phyloP scores from a whole-genome alignment of 2,113 vertebrate species.

The Alligator mississippiensis region DNA sequence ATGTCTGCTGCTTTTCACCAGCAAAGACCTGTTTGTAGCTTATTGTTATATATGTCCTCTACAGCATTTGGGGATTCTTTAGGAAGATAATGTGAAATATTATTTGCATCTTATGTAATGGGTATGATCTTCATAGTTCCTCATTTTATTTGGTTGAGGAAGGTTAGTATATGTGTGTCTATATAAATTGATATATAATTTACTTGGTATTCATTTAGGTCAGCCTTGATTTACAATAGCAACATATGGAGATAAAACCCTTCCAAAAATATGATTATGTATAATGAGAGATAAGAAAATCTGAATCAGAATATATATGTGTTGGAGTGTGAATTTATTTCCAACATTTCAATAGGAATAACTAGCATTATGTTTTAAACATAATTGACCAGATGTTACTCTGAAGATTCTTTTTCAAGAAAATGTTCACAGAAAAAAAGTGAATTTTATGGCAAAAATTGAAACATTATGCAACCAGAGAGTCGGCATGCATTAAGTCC shows the following conservation, averaged over 20 bases:
- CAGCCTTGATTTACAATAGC: background rate
- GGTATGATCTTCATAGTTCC: background rate
- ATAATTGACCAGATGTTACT: background rate
- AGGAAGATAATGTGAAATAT: background rate
- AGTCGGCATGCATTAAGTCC: background rate
- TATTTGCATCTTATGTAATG: fast-evolving
- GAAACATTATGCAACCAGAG: fast-evolving
- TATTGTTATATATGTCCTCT: background rate
- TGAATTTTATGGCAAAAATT: fast-evolving
- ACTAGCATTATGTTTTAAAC: background rate
- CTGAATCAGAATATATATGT: background rate
- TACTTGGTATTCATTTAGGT: background rate
- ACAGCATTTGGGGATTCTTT: background rate
- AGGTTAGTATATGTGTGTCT: background rate
- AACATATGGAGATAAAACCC: background rate
- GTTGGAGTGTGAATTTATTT: no score
- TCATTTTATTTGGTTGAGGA: background rate
- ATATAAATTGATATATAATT: background rate
- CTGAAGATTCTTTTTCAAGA: background rate
- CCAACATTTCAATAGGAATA: no score
- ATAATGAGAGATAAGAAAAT: background rate
- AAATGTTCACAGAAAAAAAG: background rate
- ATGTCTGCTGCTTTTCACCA: background rate
- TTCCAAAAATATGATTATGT: background rate
- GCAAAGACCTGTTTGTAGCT: background rate